Base-by-base conservation (phyloP, 1,140 invertebrate genomes). In the Goniozus legneri region DNA sequence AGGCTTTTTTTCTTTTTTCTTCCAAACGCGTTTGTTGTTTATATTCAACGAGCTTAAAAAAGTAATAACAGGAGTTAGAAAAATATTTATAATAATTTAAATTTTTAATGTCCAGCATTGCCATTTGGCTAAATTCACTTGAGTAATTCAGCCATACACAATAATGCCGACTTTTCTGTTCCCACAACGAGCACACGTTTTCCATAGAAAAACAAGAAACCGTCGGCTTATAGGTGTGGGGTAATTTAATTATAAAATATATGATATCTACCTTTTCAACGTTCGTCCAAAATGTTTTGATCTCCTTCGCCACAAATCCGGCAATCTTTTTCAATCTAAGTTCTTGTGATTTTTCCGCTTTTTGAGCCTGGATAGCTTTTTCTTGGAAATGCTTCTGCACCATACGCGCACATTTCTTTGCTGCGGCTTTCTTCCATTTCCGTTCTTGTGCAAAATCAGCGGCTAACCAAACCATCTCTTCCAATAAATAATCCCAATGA, bases 401-500 rank as follows among this genome's bases (percentile, higher is more conserved):
- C 83, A 97, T 95, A 56, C 86, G 79, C 8, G 88, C 87, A 68
- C 88, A 90, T 73, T 97, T 97, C 74, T 92, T 95, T 0, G 95
- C 93, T 7, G 90, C 88, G 36, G 88, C 87, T 73, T 95, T 95
- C 65, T 98, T 99, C 93, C 92, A 97, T 70, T 97, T 98, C 37
- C 95, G 79, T 76, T 99, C 96, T 71, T 97, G 91, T 21, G 89
- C 89, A 80, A 99, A 98, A 77, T 99, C 96, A 14, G 92, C 89
- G 27, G 95, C 91, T 40, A 99, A 78, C 97, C 97, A 99, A 16
- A 89, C 87, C 92, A 98, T 97, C 77, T 99, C 97, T 73, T 99
- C 97, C 8, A 99, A 72, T 37, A 99, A 79, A 75, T 96, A 99
- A 72, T 99, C 97, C 95, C 95, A 98, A 70, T 99, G 96, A n/a